These are phyloP conservation scores for Lasioglossum villosulum DNA, from an alignment of 2,888 invertebrate genomes.

Conservation along the genomic window DNA sequence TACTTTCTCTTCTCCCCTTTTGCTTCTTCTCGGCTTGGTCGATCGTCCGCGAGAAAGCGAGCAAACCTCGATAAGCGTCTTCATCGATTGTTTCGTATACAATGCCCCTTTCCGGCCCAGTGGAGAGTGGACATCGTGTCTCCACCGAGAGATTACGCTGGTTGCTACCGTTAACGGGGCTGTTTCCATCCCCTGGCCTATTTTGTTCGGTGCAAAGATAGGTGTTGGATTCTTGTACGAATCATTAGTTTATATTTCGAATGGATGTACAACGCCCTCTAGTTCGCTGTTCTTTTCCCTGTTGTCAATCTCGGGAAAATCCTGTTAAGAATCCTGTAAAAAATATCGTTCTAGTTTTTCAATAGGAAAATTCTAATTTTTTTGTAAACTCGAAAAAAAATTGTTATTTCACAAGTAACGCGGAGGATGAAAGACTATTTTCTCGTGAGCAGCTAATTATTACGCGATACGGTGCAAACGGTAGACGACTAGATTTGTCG, in stretches of 20 bases:
- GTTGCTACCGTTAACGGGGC: not conserved
- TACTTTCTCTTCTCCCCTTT: conserved; percentile 30
- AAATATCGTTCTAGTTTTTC: too few relatives aligned
- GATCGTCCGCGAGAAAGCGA: conserved; percentile 43
- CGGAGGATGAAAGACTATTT: not conserved
- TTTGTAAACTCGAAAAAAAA: too few relatives aligned
- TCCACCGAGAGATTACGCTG: not conserved
- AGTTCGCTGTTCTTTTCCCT: too few relatives aligned
- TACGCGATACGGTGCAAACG: not conserved
- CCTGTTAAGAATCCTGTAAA: too few relatives aligned
- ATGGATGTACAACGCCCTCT: too few relatives aligned
- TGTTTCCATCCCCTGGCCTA: not conserved
- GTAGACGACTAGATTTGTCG: not conserved
- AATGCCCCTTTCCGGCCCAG: conserved; percentile 42
- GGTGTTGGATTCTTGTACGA: too few relatives aligned
- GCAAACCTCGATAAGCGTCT: conserved; percentile 58
- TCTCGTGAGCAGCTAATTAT: not conserved
- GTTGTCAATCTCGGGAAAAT: too few relatives aligned
- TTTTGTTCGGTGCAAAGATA: not conserved
- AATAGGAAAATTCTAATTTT: not conserved
- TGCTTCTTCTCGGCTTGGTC: conserved; percentile 5
- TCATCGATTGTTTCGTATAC: conserved; percentile 63
- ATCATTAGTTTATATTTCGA: too few relatives aligned
- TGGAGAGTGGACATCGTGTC: not conserved
- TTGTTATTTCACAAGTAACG: too few relatives aligned